Evolutionary conservation across 1,140 invertebrate genomes (phyloP).

Genomic region (Teleogryllus occipitalis): DNA sequence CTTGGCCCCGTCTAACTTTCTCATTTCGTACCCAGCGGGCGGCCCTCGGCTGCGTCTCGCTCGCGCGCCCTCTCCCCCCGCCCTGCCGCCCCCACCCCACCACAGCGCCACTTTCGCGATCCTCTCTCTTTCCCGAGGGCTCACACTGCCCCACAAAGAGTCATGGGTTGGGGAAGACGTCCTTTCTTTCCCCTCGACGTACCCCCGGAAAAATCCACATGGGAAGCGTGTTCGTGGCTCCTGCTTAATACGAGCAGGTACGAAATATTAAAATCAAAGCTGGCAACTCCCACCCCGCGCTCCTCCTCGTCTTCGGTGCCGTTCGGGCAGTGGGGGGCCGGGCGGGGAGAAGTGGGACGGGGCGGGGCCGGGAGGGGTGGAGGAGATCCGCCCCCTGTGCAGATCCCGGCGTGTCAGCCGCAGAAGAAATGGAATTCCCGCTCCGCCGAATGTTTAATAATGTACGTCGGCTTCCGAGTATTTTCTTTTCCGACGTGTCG

Average conservation of each 20-base stretch:
- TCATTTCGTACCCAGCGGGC: neutral
- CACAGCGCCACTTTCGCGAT: no score
- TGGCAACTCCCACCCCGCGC: no score
- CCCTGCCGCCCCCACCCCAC: no score
- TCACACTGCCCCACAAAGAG: neutral
- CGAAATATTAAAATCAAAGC: conserved; percentile 4
- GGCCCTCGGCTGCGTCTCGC: neutral
- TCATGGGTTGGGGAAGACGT: neutral
- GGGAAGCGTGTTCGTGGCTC: neutral
- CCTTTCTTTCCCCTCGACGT: neutral
- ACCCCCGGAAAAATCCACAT: neutral
- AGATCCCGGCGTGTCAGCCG: neutral
- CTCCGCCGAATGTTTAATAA: neutral
- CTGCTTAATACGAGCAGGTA: neutral
- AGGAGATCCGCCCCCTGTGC: neutral
- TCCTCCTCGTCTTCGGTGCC: no score
- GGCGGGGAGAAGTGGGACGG: no score
- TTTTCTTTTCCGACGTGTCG: neutral
- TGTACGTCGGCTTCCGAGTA: neutral
- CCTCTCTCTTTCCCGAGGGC: no score
- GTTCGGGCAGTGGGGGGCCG: no score
- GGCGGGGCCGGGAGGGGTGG: neutral
- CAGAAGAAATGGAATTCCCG: neutral
- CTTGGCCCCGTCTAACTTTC: neutral
- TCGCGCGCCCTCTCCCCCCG: no score